A percentile compares a stretch with the other conserved stretches of the same genome.
Conservation (phyloP, 2,113 vertebrate genomes). For the Cyphomyrus discorhynchus region DNA sequence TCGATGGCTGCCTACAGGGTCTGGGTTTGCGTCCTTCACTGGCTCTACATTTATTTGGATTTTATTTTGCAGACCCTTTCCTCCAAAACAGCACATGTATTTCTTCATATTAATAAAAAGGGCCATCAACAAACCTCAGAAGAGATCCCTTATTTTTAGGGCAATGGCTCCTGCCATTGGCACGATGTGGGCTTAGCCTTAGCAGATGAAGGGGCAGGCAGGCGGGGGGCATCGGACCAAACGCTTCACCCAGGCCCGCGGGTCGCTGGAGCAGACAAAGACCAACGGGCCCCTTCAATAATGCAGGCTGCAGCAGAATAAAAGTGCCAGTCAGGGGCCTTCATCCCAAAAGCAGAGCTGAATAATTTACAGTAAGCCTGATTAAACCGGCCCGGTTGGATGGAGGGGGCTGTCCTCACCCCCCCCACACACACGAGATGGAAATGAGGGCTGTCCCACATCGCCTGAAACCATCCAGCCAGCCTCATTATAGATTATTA, state of each 20-base stretch:
- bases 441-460: neutral
- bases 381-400: conserved; percentile 45
- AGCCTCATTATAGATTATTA: neutral
- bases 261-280: conserved; percentile 26
- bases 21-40: neutral
- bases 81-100: neutral
- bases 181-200: neutral
- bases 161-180: neutral
- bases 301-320: conserved; percentile 55
- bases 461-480: neutral
- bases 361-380: conserved; percentile 63
- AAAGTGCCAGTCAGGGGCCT: conserved; percentile 59
- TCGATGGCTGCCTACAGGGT: neutral
- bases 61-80: neutral
- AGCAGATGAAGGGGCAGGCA: neutral
- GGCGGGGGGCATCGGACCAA: neutral
- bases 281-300: conserved; percentile 50
- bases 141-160: neutral
- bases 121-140: neutral
- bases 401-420: neutral
- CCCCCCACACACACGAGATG: neutral
- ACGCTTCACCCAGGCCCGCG: neutral
- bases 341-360: conserved; percentile 48
- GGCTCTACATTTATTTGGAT: neutral
- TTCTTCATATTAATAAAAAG: neutral